A percentile compares a stretch with the other conserved stretches of the same genome.
These are phyloP conservation scores for Drosophila lutescens DNA, from an alignment of 2,888 invertebrate species.

Conservation along the genomic window DNA sequence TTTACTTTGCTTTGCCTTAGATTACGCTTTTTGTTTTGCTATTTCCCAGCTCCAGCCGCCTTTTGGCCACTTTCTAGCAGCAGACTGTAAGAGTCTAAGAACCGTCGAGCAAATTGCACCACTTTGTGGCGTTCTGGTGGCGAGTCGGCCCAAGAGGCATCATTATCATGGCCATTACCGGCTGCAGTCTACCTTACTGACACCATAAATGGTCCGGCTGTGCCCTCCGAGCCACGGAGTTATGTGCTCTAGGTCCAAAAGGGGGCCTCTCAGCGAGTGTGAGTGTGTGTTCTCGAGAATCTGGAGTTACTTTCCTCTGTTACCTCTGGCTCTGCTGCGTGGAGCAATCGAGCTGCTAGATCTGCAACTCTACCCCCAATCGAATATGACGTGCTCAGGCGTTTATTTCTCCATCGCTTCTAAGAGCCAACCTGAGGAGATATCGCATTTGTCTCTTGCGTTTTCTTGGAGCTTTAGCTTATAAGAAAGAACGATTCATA, in stretches of 20 bases:
- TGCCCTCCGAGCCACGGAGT: slow-evolving; percentile 10
- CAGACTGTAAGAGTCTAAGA: slow-evolving; percentile 44
- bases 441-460: slow-evolving; percentile 10
- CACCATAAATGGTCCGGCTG: slow-evolving; percentile 68
- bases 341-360: slow-evolving; percentile 16
- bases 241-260: slow-evolving; percentile 17
- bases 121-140: slow-evolving; percentile 69
- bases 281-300: slow-evolving; percentile 9
- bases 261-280: slow-evolving; percentile 3
- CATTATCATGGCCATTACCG: slow-evolving; percentile 72
- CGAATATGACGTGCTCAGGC: slow-evolving; percentile 36
- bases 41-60: slow-evolving; percentile 57
- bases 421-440: slow-evolving; percentile 17
- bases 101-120: slow-evolving; percentile 71
- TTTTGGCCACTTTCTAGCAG: slow-evolving; percentile 77
- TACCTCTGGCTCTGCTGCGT: slow-evolving; percentile 8
- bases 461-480: slow-evolving; percentile 17
- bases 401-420: slow-evolving; percentile 29
- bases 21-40: slow-evolving; percentile 29
- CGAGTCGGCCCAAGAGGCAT: slow-evolving; percentile 64
- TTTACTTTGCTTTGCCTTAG: slow-evolving; percentile 52
- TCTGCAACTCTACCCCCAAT: slow-evolving; percentile 45
- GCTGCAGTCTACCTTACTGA: slow-evolving; percentile 80
- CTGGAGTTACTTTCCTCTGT: slow-evolving; percentile 23
- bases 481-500: not conserved